phyloP scores from a whole-genome alignment of 2,113 vertebrate genomes.

The Kobus ellipsiprymnus region DNA sequence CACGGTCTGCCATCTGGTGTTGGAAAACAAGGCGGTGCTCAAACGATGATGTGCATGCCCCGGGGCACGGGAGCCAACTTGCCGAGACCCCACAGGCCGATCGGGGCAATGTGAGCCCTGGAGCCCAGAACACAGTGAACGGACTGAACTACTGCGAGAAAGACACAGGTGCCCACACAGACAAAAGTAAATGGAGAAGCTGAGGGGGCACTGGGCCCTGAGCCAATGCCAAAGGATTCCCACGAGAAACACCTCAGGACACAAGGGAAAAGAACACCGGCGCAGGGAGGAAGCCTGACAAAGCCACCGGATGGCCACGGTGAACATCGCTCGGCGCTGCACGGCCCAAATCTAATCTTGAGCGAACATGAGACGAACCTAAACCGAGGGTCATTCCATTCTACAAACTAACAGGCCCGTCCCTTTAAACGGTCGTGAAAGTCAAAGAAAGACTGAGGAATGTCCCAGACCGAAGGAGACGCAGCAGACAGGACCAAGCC shows the following conservation, averaged over 20 bases:
- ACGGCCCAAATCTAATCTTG: accelerated
- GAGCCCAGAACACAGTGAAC: not conserved
- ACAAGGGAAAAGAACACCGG: not conserved
- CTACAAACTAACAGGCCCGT: not conserved
- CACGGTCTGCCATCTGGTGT: not conserved
- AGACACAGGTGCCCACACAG: not conserved
- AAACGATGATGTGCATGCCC: not conserved
- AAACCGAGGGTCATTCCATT: not conserved
- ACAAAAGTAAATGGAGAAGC: not conserved
- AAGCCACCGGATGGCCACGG: not conserved
- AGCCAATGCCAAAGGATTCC: not conserved
- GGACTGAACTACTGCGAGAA: not conserved
- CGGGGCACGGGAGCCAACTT: not conserved
- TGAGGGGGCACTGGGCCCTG: not conserved
- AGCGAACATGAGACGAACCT: too few relatives aligned
- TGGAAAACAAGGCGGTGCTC: not conserved
- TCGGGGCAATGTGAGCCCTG: accelerated
- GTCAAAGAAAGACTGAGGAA: not conserved
- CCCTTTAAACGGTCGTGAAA: not conserved
- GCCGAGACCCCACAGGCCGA: not conserved
- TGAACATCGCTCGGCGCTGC: accelerated
- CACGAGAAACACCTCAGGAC: not conserved
- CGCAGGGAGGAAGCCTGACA: not conserved
- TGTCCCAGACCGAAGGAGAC: not conserved
- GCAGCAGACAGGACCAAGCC: not conserved